Evolutionary conservation across 2,888 invertebrate species (phyloP), one percentile per base, ranked within the genome.

Genomic region (Electrophaes corylata): DNA sequence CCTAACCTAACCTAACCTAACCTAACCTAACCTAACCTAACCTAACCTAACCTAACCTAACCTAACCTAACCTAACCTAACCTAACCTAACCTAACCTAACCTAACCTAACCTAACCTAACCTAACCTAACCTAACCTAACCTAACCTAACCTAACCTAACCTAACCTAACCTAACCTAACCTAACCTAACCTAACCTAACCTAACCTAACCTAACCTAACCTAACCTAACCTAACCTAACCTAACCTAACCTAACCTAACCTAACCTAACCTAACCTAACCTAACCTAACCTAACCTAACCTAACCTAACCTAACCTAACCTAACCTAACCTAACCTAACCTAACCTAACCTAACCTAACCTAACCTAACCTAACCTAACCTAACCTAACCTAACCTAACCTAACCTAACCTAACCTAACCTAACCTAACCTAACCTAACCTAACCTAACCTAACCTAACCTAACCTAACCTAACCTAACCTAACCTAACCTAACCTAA

Each of bases 341-440:
- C n/a, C n/a, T n/a, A n/a, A n/a, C n/a, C n/a, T n/a, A n/a, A n/a
- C n/a, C n/a, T n/a, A n/a, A n/a, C n/a, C n/a, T n/a, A n/a, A n/a
- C n/a, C n/a, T n/a, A n/a, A 59, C 59, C 57, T 63, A 59, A 59
- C 57, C 62, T 57, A 57, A 57, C 60, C 59, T 57, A 57, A 59
- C 59, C 58, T 59, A 62, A 58, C 58, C 58, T 58, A 61, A 61
- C 60, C 61, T 57, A 61, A 61, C 61, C 61, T 61, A 61, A 61
- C 61, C 61, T 61, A 61, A 61, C 61, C 61, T 61, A 61, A 61
- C 61, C 61, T 61, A 64, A 60, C 57, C 58, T 58, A 62, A 58
- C 58, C 58, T 58, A 61, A 61, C 60, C 62, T 57, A 20, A 20
- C 19, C 44, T 44, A 49, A 35, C 48, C 52, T n/a, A 18, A 18